Conservation (phyloP, 2,797 vertebrate species). For the Halcyon leucocephala region DNA sequence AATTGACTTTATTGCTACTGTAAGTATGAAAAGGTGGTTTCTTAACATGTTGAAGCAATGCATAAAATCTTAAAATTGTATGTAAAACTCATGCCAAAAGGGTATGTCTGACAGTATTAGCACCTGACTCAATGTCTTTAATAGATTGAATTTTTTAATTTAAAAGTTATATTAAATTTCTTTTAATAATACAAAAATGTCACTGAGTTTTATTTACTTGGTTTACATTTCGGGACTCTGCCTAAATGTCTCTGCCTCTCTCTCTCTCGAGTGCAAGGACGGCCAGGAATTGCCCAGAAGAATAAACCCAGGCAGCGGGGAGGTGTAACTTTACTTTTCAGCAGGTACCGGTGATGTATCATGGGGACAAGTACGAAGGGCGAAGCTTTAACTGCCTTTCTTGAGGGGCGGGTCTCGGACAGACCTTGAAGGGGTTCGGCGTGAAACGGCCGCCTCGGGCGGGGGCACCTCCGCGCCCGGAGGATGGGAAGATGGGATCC, state of each 20-base stretch:
- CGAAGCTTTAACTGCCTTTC: accelerated
- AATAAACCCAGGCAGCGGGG: accelerated
- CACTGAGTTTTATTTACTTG: not conserved
- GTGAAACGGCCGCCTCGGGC: not conserved
- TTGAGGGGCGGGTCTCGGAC: not conserved
- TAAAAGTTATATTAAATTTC: slow-evolving; percentile 81
- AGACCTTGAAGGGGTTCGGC: not conserved
- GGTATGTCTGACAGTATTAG: slow-evolving; percentile 77
- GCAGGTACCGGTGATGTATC: accelerated
- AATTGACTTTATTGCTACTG: slow-evolving; percentile 70
- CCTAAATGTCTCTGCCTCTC: not conserved
- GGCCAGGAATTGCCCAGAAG: accelerated
- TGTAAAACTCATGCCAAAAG: slow-evolving; percentile 69
- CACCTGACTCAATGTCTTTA: slow-evolving; percentile 73
- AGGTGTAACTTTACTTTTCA: not conserved
- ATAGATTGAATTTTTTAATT: slow-evolving; percentile 78
- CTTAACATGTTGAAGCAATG: slow-evolving; percentile 52
- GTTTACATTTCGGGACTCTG: accelerated
- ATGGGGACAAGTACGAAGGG: not conserved
- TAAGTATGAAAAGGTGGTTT: slow-evolving; percentile 68
- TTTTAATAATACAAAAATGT: slow-evolving; percentile 78
- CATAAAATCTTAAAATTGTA: slow-evolving; percentile 15
- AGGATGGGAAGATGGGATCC: not conserved
- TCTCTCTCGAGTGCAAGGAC: accelerated
- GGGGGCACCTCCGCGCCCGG: accelerated